These are phyloP conservation scores for Pedetes capensis DNA, from an alignment of 2,113 vertebrate species.

Conservation along the genomic window DNA sequence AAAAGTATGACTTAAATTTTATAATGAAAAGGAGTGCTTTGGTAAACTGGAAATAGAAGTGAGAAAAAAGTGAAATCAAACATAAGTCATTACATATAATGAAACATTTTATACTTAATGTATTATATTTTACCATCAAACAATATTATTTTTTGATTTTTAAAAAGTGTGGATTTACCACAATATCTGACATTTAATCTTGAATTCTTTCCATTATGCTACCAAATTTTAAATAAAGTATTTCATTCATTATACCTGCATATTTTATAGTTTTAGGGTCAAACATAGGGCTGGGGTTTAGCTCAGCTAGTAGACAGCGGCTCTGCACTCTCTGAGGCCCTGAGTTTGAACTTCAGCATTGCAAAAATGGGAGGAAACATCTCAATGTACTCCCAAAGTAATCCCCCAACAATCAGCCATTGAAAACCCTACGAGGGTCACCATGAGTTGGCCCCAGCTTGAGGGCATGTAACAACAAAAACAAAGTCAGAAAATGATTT, in stretches of 20 bases:
- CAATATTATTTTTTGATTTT: neutral
- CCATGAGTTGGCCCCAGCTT: no score
- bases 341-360: no score
- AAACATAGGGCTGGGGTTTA: no score
- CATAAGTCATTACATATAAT: neutral
- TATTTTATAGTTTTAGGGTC: neutral
- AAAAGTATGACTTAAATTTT: neutral
- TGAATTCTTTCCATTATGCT: neutral
- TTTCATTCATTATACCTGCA: neutral
- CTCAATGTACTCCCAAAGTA: no score
- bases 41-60: neutral
- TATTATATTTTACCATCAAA: neutral
- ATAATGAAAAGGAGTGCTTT: neutral
- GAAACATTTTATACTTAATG: neutral
- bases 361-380: no score
- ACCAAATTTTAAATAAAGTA: neutral
- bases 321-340: no score
- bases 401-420: no score
- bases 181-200: neutral
- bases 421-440: no score
- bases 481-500: neutral
- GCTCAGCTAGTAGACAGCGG: no score
- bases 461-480: no score
- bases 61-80: neutral
- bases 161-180: neutral